Evolutionary conservation across 1,140 invertebrate genomes (phyloP), one percentile per base, ranked within the genome.

Genomic region (Wiebesia pumilae): DNA sequence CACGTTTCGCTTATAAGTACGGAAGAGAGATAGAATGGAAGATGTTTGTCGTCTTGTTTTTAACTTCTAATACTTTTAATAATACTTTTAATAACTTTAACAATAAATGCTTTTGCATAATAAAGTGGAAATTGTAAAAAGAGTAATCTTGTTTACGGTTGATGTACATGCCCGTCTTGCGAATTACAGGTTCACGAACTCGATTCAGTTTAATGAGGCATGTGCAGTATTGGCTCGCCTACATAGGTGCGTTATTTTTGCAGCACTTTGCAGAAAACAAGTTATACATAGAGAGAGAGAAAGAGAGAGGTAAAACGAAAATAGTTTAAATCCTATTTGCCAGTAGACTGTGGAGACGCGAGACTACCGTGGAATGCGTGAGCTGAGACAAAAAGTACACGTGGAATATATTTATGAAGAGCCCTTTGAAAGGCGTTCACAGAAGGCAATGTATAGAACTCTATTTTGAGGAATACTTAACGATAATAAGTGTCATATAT

Each of bases 201-300:
- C 86, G 84, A 89, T 88, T 88, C 85, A 88, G 89, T 88, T 87
- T 86, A 88, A 89, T 86, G 89, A 88, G 85, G 88, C 82, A 47
- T 71, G 58, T 35, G 47, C 27, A 62, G 4, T 62, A 27, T 10
- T 27, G 24, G 27, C 58, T 58, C 19, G 43, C 6, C 9, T 16
- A 16, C 51, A 16, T 54, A 54, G 51, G 51, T 19, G 51, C 51
- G 58, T 58, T 16, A 58, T 58, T 58, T 58, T 58, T 58, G 54
- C 58, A 27, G 3, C 58, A 24, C 58, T 14, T 47, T 14, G 43
- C 58, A 27, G 14, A 62, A 62, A 62, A 27, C 24, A 62, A 3
- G 10, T 24, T 3, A 3, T 27, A 24, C 24, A 3, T 21, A 27
- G 21, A 14, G 58, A 24, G 24, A 3, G 58, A 27, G 58, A 62